Conservation (phyloP, 2,797 vertebrate species). For the Halcyon badia region DNA sequence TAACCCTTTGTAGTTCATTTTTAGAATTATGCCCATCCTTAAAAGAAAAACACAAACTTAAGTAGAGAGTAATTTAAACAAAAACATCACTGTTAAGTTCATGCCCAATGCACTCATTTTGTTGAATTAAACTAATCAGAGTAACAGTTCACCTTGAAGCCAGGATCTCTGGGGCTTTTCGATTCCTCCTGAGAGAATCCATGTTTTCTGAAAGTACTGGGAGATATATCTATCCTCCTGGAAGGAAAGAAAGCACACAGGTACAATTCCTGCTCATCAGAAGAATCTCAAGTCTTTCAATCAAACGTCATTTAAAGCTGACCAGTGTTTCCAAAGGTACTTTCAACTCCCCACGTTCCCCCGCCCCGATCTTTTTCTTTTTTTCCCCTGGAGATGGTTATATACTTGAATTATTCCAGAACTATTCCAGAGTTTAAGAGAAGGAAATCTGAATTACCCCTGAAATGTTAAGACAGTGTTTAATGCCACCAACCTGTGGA, state of each 20-base stretch:
- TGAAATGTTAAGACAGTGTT: background rate
- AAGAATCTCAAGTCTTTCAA: background rate
- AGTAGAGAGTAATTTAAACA: conserved; percentile 93
- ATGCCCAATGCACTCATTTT: conserved; percentile 92
- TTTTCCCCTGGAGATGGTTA: background rate
- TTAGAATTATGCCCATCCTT: conserved; percentile 95
- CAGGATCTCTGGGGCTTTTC: conserved; percentile 94
- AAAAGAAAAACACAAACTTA: conserved; percentile 96
- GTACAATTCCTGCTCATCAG: background rate
- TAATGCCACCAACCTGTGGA: conserved; percentile 90
- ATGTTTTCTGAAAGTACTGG: conserved; percentile 99
- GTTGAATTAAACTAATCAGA: conserved; percentile 83
- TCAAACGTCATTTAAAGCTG: background rate
- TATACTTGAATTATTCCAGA: background rate
- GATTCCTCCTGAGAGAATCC: conserved; percentile 95
- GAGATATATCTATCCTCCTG: conserved; percentile 99
- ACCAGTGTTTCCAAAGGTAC: background rate
- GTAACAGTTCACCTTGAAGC: conserved; percentile 95
- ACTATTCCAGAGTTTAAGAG: background rate
- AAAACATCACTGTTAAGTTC: conserved; percentile 87
- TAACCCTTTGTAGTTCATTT: conserved; percentile 96
- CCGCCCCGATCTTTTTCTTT: fast-evolving
- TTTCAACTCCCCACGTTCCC: background rate
- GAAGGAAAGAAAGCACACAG: background rate
- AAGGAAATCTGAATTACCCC: background rate